Percentiles rank a stretch among this genome's conserved stretches.
These are phyloP conservation scores for Acrobasis suavella DNA, from an alignment of 2,888 invertebrate genomes.

Conservation along the genomic window DNA sequence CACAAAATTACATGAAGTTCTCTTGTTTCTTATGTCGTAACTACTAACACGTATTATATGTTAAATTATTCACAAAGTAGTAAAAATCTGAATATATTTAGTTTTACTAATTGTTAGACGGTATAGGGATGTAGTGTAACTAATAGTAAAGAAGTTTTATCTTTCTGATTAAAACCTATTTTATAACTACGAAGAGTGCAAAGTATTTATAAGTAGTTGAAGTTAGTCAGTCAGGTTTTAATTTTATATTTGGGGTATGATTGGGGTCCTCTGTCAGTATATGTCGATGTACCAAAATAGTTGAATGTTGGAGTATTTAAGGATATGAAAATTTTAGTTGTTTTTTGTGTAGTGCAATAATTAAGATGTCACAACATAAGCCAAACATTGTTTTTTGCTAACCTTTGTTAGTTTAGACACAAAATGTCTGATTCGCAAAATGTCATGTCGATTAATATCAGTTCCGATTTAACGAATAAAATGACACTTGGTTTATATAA, in stretches of 20 bases:
- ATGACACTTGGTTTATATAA: too few species aligned
- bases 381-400: slow-evolving; percentile 5
- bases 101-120: slow-evolving; percentile 30
- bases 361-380: slow-evolving; percentile 25
- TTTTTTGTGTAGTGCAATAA: slow-evolving; percentile 19
- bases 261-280: slow-evolving; percentile 40
- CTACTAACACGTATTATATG: slow-evolving; percentile 21
- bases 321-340: slow-evolving; percentile 1
- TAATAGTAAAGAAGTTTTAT: slow-evolving; percentile 26
- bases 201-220: slow-evolving; percentile 45
- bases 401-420: not conserved
- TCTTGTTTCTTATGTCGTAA: slow-evolving; percentile 9
- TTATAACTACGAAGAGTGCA: slow-evolving; percentile 40
- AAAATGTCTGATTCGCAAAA: too few species aligned
- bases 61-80: slow-evolving; percentile 33
- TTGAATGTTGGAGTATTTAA: not conserved
- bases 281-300: slow-evolving; percentile 9
- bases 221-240: slow-evolving; percentile 34
- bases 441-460: too few species aligned
- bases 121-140: slow-evolving; percentile 28
- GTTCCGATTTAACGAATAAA: too few species aligned
- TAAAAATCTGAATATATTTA: slow-evolving; percentile 32
- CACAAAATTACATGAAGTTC: slow-evolving; percentile 43
- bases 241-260: slow-evolving; percentile 36
- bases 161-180: slow-evolving; percentile 26